Evolutionary conservation across 2,888 invertebrate genomes (phyloP), one percentile per base, ranked within the genome.

Genomic region (Drosophila pseudotalamancana): DNA sequence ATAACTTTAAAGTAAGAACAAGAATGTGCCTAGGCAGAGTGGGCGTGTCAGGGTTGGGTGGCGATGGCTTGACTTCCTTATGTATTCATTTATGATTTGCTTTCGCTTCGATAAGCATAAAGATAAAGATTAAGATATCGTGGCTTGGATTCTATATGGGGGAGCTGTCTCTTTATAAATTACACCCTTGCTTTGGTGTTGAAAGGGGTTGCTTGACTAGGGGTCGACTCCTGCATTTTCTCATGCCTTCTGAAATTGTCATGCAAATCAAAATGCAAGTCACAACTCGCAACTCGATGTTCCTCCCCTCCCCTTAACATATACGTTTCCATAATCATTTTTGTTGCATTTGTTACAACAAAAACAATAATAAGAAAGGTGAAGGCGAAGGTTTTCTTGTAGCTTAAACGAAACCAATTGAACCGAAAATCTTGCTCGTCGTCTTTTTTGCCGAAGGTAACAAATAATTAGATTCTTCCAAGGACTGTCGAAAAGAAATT

Each of bases 391-490:
- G 49, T 35, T 48, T 56, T 55, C 35, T 54, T 65, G 76, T 68
- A 55, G 71, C 87, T 77, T 77, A 74, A 84, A 77, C 60, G 77
- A 81, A 84, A 81, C 74, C 87, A 84, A 81, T 83, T 81, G 85
- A 83, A 84, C 79, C 85, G 82, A 78, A 81, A 87, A 87, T 87
- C 85, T 81, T 74, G 69, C 80, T 79, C 73, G 77, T 85, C 63
- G 51, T 65, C 54, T 23, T 73, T 43, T 31, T 54, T 37, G 27
- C 6, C 21, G 43, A 84, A 74, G 78, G 82, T 63, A 64, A 59
- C 74, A 59, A 39, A 77, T 77, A 78, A 75, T 69, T 73, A 78
- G 72, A 55, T 48, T 48, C 43, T 37, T 39, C 35, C 50, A 62
- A 62, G 46, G 68, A 37, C 72, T 54, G 56, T 56, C 48, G 25